Evolutionary conservation across 2,113 vertebrate species (phyloP).

Genomic region (Pristiophorus japonicus): DNA sequence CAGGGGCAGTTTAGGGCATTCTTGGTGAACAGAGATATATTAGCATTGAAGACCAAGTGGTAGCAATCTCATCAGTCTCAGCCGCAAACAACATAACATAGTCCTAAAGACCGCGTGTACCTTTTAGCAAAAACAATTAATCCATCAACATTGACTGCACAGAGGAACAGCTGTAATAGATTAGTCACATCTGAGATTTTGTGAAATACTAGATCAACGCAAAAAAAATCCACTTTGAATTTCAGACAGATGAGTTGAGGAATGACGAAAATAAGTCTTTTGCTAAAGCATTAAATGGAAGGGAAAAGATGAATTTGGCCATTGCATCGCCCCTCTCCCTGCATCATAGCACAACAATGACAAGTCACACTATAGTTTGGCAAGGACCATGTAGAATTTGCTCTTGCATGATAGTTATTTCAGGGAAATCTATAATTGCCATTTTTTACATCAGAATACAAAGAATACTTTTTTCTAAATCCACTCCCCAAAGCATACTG

Average conservation of each 20-base stretch:
- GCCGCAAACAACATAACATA: background rate
- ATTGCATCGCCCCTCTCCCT: background rate
- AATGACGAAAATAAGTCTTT: background rate
- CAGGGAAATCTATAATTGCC: background rate
- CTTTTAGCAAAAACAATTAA: background rate
- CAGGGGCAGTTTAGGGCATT: background rate
- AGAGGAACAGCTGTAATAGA: background rate
- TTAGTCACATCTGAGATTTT: too few species aligned
- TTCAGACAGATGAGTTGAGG: background rate
- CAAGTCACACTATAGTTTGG: background rate
- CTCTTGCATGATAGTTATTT: background rate
- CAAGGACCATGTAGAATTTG: background rate
- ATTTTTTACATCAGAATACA: background rate
- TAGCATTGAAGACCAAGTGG: background rate
- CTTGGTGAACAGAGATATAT: background rate
- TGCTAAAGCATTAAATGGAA: background rate
- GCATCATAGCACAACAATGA: background rate
- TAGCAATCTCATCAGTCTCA: background rate
- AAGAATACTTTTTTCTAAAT: conserved; percentile 14
- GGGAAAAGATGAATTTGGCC: background rate
- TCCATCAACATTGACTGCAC: background rate
- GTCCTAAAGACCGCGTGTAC: background rate
- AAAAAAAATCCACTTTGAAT: background rate
- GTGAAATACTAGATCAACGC: background rate
- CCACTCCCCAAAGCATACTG: background rate